Evolutionary conservation across 2,113 vertebrate genomes (phyloP).

Genomic region (Hucho hucho): DNA sequence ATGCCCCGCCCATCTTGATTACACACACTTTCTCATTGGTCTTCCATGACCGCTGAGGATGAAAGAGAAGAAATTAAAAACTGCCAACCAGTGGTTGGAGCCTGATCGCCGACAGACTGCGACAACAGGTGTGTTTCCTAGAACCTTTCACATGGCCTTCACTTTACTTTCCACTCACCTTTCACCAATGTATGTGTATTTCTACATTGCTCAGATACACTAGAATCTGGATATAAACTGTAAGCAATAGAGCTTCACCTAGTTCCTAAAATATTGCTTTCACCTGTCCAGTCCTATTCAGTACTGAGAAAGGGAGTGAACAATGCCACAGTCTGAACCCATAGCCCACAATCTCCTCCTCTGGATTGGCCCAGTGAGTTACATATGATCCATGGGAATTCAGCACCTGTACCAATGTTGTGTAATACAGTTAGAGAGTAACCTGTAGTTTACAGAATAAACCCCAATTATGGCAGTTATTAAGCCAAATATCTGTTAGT

Average conservation of each 20-base stretch:
- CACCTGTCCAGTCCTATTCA: no score
- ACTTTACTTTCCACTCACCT: neutral
- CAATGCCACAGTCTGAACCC: no score
- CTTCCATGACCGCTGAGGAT: neutral
- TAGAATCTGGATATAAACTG: no score
- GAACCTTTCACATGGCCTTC: constrained; percentile 66
- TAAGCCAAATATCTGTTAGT: no score
- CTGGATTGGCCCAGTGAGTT: neutral
- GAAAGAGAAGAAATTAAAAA: neutral
- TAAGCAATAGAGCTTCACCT: no score
- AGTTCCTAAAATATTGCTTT: no score
- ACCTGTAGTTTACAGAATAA: no score
- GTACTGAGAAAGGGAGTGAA: no score
- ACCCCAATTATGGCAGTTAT: no score
- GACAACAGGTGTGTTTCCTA: constrained; percentile 56
- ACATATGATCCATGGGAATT: neutral
- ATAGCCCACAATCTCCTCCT: no score
- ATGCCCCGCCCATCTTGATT: constrained; percentile 25
- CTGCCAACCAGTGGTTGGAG: constrained; percentile 41
- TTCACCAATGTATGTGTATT: neutral
- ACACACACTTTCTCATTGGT: constrained; percentile 50
- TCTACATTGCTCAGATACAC: no score
- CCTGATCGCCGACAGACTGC: neutral
- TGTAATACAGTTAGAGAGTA: neutral
- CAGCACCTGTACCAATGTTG: neutral